Evolutionary conservation across 2,797 vertebrate genomes (phyloP), one percentile per base, ranked within the genome.

Genomic region (Pitangus sulphuratus): DNA sequence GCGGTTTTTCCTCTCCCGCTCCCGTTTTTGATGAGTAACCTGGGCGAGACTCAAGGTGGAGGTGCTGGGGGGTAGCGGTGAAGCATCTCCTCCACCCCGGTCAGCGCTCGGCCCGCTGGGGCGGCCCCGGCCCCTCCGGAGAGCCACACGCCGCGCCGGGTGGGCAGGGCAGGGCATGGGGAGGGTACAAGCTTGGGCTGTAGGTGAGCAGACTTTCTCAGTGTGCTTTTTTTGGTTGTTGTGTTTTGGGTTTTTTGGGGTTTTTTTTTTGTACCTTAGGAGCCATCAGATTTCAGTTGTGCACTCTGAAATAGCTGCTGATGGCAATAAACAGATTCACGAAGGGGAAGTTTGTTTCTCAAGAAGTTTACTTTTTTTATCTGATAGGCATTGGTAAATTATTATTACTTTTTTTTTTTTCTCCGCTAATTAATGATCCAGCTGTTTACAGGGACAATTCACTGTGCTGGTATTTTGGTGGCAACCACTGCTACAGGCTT

Each of bases 381-480:
- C 48, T 54, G 79, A 47, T 87, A 91, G 89, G 75, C 94, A 76
- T 94, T 94, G 96, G 66, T 80, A 88, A 75, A 80, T 91, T 96
- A 9, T 72, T 86, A 15, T 35, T 69, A 30, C 13, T 12, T 53
- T 47, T 45, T 40, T 40, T 40, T 40, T 94, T 81, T 76, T 10
- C 60, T 96, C 96, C 62, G 96, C 84, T 95, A 77, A 93, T 94
- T 91, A 97, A 95, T 53, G 82, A 93, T 95, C 97, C 97, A 96
- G 97, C 97, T 97, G 94, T 98, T 98, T 98, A 97, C 97, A 97
- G 90, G 91, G 96, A 94, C 92, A 87, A 65, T 95, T 97, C 96
- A 97, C 95, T 95, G 95, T 96, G 97, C 97, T 97, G 97, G 97
- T 93, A 88, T 95, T 96, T 97, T 95, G 89, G 95, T 95, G 97